These are phyloP conservation scores for Chaetophractus vellerosus DNA, from an alignment of 2,797 vertebrate species.

Conservation along the genomic window DNA sequence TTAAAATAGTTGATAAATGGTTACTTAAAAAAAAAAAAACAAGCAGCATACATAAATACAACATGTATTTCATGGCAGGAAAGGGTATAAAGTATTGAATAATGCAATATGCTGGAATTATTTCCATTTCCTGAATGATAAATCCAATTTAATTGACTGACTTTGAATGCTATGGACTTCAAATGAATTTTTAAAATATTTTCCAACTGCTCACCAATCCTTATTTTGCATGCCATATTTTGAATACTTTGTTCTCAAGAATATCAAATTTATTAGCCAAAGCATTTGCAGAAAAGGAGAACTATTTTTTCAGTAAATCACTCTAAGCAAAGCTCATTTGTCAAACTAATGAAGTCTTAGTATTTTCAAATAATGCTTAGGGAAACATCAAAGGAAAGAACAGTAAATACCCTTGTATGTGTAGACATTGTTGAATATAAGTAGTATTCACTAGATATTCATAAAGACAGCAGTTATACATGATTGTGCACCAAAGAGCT, in stretches of 20 bases:
- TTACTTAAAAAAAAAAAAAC: not conserved
- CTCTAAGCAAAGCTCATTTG: constrained; percentile 63
- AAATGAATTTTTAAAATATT: constrained; percentile 75
- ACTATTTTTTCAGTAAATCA: constrained; percentile 43
- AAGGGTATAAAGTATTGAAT: constrained; percentile 71
- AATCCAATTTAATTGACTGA: constrained; percentile 85
- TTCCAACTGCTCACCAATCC: constrained; percentile 49
- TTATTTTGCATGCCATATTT: constrained; percentile 71
- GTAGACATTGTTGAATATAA: constrained; percentile 1
- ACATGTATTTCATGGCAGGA: constrained; percentile 60
- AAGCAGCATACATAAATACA: not conserved
- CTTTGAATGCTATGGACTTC: constrained; percentile 72
- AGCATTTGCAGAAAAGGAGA: constrained; percentile 61
- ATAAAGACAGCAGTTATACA: not conserved
- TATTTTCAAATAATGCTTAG: constrained; percentile 70
- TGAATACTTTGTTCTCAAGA: constrained; percentile 65
- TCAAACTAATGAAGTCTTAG: constrained; percentile 55
- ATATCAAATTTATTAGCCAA: constrained; percentile 62
- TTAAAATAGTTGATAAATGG: constrained; percentile 56
- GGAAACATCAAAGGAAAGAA: constrained; percentile 42
- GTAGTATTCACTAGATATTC: not conserved
- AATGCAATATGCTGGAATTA: constrained; percentile 75
- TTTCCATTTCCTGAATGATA: constrained; percentile 82
- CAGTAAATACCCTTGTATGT: not conserved
- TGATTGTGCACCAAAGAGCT: not conserved